Conservation (phyloP, 2,888 invertebrate genomes). For the Mesopsocus fuscifrons region DNA sequence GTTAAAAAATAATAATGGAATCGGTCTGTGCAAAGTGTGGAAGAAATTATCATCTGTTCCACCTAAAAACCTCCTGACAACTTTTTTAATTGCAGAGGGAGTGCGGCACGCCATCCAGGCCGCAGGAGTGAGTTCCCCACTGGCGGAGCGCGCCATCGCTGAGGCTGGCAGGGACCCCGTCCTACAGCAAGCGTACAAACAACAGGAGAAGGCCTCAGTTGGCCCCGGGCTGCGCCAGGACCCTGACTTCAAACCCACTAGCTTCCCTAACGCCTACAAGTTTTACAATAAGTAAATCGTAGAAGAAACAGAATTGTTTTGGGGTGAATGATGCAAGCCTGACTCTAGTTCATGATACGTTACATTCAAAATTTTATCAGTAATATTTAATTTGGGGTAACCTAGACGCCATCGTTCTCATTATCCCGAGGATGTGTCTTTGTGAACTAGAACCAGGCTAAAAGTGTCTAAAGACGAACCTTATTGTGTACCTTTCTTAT, state of each 20-base stretch:
- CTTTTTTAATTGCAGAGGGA: conserved; percentile 20
- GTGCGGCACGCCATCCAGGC: conserved; percentile 29
- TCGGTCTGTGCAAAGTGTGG: neutral
- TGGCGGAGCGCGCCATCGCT: conserved; percentile 27
- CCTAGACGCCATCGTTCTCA: no score
- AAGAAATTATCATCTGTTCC: no score
- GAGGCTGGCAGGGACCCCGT: conserved; percentile 29
- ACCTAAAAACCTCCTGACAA: no score
- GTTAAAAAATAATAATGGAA: neutral
- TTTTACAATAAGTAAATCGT: conserved; percentile 20
- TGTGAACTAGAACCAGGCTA: no score
- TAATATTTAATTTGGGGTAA: no score
- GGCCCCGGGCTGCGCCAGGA: conserved; percentile 29
- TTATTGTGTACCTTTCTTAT: no score
- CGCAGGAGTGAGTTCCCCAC: conserved; percentile 26
- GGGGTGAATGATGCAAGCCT: no score
- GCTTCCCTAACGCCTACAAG: conserved; percentile 28
- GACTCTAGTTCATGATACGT: no score
- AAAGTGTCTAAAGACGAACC: no score
- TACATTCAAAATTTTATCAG: no score
- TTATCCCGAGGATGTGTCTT: no score
- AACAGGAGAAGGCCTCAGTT: conserved; percentile 29
- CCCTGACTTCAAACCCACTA: conserved; percentile 25
- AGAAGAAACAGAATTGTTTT: no score
- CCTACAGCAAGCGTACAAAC: conserved; percentile 32